These are phyloP conservation scores for Alloscopus bannaensis DNA, from an alignment of 2,888 invertebrate genomes.

Conservation along the genomic window DNA sequence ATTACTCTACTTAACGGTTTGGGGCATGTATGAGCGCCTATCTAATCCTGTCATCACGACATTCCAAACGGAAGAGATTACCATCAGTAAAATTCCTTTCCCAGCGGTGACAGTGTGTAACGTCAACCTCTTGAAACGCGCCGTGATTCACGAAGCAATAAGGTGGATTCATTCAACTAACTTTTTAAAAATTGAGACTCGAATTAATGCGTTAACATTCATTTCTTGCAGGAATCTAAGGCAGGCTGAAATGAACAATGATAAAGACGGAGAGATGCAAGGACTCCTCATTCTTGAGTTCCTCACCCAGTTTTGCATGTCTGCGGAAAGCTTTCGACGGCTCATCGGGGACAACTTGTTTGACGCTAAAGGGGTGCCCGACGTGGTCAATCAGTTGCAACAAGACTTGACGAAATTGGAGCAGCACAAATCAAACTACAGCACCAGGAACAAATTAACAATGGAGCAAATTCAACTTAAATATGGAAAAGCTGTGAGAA, in stretches of 20 bases:
- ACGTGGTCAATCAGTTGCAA: not conserved
- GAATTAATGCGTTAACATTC: not conserved
- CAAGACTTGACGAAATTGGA: not conserved
- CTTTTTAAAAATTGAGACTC: no score
- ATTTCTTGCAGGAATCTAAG: not conserved
- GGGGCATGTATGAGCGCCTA: conserved; percentile 81
- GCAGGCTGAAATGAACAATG: not conserved
- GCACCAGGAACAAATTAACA: no score
- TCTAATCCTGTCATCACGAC: conserved; percentile 87
- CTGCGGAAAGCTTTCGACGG: conserved; percentile 24
- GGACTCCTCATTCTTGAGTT: not conserved
- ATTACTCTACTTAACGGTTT: conserved; percentile 19
- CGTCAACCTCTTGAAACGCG: conserved; percentile 81
- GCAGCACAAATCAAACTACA: no score
- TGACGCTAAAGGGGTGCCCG: not conserved
- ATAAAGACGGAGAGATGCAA: not conserved
- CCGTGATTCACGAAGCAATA: not conserved
- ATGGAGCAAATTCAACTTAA: no score
- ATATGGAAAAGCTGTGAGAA: no score
- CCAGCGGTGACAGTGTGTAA: conserved; percentile 85
- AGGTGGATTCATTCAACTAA: no score
- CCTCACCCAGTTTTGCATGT: conserved; percentile 7
- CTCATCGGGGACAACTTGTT: not conserved
- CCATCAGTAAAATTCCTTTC: not conserved
- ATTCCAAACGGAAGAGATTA: conserved; percentile 83